These are phyloP conservation scores for Forbesichthys papilliferus DNA, from an alignment of 2,113 vertebrate genomes.

Conservation along the genomic window DNA sequence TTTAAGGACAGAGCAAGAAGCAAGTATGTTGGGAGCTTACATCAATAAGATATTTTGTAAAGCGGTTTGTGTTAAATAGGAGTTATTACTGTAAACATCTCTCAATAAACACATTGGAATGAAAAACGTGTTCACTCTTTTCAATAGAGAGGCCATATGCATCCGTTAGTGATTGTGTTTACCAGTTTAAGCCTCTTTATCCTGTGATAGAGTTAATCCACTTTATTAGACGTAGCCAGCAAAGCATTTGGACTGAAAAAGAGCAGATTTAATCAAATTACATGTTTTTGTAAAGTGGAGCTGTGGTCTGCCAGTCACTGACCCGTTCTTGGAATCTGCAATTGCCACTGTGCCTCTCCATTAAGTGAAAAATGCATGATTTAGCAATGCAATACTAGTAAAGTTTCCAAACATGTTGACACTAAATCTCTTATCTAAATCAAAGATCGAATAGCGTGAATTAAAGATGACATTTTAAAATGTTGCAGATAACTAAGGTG, in stretches of 20 bases:
- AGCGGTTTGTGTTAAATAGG: too few relatives aligned
- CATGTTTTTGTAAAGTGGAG: slow-evolving; percentile 53
- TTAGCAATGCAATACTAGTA: slow-evolving; percentile 9
- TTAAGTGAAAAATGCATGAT: slow-evolving; percentile 21
- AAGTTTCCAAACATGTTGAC: too few relatives aligned
- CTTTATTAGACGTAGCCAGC: slow-evolving; percentile 69
- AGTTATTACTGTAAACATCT: neutral
- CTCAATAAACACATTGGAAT: slow-evolving; percentile 14
- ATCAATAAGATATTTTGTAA: too few relatives aligned
- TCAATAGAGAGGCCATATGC: slow-evolving; percentile 47
- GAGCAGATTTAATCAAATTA: slow-evolving; percentile 75
- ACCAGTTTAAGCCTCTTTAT: slow-evolving; percentile 74
- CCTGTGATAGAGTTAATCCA: slow-evolving; percentile 73
- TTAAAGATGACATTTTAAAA: too few relatives aligned
- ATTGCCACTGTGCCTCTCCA: slow-evolving; percentile 30
- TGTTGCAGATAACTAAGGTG: too few relatives aligned
- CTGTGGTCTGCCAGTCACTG: slow-evolving; percentile 50
- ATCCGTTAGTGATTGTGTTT: slow-evolving; percentile 68
- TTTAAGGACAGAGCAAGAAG: slow-evolving; percentile 30
- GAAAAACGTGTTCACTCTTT: slow-evolving; percentile 30
- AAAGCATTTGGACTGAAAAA: slow-evolving; percentile 68
- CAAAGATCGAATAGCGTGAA: too few relatives aligned
- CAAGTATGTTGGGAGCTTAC: neutral
- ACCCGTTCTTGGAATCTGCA: slow-evolving; percentile 53
- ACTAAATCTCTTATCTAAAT: too few relatives aligned